Conservation (phyloP, 2,113 vertebrate genomes). For the Apistogramma diplotaenia region DNA sequence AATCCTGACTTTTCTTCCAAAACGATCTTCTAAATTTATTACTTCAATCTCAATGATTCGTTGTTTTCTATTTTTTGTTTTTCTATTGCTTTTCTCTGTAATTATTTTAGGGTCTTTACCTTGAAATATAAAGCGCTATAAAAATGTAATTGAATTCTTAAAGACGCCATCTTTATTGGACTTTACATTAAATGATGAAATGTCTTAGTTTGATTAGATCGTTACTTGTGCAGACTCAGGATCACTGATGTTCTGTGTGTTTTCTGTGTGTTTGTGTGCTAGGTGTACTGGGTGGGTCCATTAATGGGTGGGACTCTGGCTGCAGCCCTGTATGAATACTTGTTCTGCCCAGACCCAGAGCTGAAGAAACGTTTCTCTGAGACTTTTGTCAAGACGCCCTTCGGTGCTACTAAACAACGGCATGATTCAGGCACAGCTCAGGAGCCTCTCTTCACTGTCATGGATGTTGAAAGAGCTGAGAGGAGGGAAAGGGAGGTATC, state of each 20-base stretch:
- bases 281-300: conserved; percentile 78
- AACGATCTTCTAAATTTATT: accelerated
- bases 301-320: conserved; percentile 66
- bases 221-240: accelerated
- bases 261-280: background rate
- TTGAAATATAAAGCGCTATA: too few species aligned
- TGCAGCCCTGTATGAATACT: conserved; percentile 67
- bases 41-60: background rate
- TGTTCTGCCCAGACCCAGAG: conserved; percentile 72
- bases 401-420: conserved; percentile 78
- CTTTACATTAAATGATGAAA: too few species aligned
- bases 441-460: conserved; percentile 80
- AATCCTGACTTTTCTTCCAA: background rate
- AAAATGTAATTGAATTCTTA: too few species aligned
- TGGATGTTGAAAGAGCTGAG: conserved; percentile 82
- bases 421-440: conserved; percentile 83
- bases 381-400: conserved; percentile 77
- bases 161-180: background rate
- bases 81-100: background rate
- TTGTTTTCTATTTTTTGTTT: background rate
- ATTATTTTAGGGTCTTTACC: background rate
- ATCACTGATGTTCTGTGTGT: background rate
- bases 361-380: conserved; percentile 74
- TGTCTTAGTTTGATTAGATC: accelerated
- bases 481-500: conserved; percentile 77